Percentiles rank a stretch among this genome's conserved stretches.
Evolutionary conservation across 2,888 invertebrate species (phyloP).

Genomic region (Terebella lapidaria): DNA sequence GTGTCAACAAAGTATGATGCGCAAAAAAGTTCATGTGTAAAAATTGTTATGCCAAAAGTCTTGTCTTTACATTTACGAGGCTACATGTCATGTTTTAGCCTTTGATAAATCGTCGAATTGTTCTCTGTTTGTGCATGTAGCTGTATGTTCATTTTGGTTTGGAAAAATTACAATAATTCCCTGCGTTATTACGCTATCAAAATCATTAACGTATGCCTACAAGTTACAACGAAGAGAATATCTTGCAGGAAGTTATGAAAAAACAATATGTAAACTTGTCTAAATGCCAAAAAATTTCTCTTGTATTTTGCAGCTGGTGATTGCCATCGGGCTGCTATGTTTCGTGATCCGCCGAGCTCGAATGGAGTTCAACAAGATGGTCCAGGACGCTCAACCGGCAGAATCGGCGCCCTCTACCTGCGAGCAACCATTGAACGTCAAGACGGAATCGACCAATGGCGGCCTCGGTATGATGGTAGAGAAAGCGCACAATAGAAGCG

Average conservation of each 20-base stretch:
- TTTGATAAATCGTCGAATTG: not conserved
- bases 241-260: too few relatives aligned
- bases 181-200: too few relatives aligned
- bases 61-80: too few relatives aligned
- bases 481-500: not conserved
- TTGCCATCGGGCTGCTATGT: constrained; percentile 3
- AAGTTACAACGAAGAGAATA: too few relatives aligned
- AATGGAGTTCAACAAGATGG: constrained; percentile 11
- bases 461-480: not conserved
- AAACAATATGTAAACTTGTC: too few relatives aligned
- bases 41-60: too few relatives aligned
- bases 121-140: not conserved
- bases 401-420: not conserved
- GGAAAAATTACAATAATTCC: too few relatives aligned
- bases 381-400: not conserved
- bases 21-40: too few relatives aligned
- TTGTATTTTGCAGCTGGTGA: constrained; percentile 8
- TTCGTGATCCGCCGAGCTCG: constrained; percentile 13
- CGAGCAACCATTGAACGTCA: not conserved
- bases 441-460: not conserved
- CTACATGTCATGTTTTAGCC: not conserved
- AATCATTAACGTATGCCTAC: too few relatives aligned
- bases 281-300: too few relatives aligned
- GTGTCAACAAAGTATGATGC: too few relatives aligned
- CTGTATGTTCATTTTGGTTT: not conserved